Evolutionary conservation across 2,113 vertebrate genomes (phyloP).

Genomic region (Podarcis raffonei): DNA sequence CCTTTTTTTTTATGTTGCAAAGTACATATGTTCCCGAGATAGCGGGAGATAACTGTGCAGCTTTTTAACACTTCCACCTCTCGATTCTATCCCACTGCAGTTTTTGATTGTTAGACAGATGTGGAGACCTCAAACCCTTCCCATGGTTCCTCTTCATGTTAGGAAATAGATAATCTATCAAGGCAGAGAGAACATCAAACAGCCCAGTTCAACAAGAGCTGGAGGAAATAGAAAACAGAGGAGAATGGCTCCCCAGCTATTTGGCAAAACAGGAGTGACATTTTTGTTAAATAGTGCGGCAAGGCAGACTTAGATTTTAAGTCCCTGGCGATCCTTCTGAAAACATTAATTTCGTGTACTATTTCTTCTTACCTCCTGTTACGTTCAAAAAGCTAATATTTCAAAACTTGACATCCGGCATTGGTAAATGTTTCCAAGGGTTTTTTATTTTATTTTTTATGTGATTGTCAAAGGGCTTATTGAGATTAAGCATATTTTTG

Average conservation of each 20-base stretch:
- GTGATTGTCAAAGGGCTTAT: background rate
- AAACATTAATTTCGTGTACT: background rate
- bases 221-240: constrained; percentile 9
- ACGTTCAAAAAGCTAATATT: background rate
- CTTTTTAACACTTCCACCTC: background rate
- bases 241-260: background rate
- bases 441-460: no score
- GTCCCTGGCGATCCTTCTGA: background rate
- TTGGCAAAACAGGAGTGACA: background rate
- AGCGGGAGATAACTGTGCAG: background rate
- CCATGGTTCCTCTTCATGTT: background rate
- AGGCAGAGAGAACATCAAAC: background rate
- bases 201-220: background rate
- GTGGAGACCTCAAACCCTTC: background rate
- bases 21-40: background rate
- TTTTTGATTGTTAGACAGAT: background rate
- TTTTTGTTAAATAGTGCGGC: constrained; percentile 26
- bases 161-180: constrained; percentile 3
- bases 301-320: constrained; percentile 1
- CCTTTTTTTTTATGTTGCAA: background rate
- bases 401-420: background rate
- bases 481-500: background rate
- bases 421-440: background rate
- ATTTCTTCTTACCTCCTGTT: background rate
- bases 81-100: background rate